A percentile compares a stretch with the other conserved stretches of the same genome.
phyloP scores from a whole-genome alignment of 1,140 invertebrate species.

The Anoplophora glabripennis region DNA sequence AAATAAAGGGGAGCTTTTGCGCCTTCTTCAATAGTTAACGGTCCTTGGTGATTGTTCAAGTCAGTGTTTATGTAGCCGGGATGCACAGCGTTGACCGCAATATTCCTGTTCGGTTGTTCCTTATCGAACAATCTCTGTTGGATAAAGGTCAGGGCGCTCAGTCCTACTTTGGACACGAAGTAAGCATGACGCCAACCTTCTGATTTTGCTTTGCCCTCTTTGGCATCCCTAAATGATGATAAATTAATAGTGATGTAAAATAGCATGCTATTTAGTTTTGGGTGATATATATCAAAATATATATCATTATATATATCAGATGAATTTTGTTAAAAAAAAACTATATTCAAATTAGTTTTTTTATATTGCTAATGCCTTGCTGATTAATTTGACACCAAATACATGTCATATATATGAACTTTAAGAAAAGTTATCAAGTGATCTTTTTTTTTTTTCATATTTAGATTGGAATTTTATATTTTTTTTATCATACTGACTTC shows the following conservation, averaged over 20 bases:
- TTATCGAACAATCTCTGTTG: slow-evolving; percentile 58
- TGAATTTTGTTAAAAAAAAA: too few species aligned
- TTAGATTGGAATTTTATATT: too few species aligned
- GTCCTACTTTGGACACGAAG: slow-evolving; percentile 63
- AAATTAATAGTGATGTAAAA: neutral
- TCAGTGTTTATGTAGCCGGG: slow-evolving; percentile 42
- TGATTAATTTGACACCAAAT: too few species aligned
- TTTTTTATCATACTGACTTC: too few species aligned
- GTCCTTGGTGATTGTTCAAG: slow-evolving; percentile 54
- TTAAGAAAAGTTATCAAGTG: too few species aligned
- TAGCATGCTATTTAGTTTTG: too few species aligned
- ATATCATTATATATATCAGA: too few species aligned
- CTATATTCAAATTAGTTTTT: too few species aligned
- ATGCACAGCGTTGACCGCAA: slow-evolving; percentile 63
- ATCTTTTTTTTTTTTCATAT: too few species aligned
- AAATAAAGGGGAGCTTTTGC: slow-evolving; percentile 46
- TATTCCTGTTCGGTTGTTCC: slow-evolving; percentile 51
- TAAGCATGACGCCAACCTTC: slow-evolving; percentile 65
- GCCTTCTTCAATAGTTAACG: slow-evolving; percentile 62
- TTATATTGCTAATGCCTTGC: too few species aligned
- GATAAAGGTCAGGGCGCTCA: slow-evolving; percentile 59
- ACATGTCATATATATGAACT: too few species aligned
- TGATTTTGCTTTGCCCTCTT: slow-evolving; percentile 52
- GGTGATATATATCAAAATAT: too few species aligned
- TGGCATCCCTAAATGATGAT: slow-evolving; percentile 47